Base-by-base conservation (phyloP, 2,797 vertebrate species). In the Anomalospiza imberbis region DNA sequence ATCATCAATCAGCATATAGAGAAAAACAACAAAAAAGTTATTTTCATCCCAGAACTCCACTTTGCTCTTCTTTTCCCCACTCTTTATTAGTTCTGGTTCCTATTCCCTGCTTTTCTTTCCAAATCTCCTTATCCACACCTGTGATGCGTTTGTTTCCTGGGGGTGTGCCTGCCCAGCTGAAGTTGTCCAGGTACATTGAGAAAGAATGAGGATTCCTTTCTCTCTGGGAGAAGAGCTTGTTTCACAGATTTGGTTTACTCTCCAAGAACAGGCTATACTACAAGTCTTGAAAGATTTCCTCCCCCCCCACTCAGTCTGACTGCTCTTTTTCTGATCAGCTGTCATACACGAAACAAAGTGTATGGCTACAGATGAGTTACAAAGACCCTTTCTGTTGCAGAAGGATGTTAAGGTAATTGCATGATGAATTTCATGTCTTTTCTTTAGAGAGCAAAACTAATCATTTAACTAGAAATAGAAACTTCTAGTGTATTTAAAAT, bases 231-330 rank as follows among this genome's bases (percentile, higher is more conserved):
- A 38, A 22, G 47, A 9, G 6, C 2, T 47, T 50, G 13, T n/a
- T 74, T 17, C 5, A 7, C 5, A 13, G 13, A 3, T 73, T 76
- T 60, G 29, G 4, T 42, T 77, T 42, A 12, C 42, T 40, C 14
- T 48, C 11, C 2, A 26, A 17, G 12, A 50, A 16, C 0, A 34
- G n/a, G 17, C 16, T 74, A 2, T 4, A 10, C 2, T 1, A 6
- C 12, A 29, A 21, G 12, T 17, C 2, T 58, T 32, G 36, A 32
- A 75, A 31, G 10, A 42, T 51, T 65, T 51, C 7, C 3, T 91
- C 20, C 2, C 3, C 1, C 0, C 7, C 4, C n/a, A 31, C 12
- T 8, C 3, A 4, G 15, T 25, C 3, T 50, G 12, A 5, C 12
- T 60, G 8, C 6, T 82, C 7, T 28, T 48, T 9, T 75, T 34